Evolutionary conservation across 2,888 invertebrate species (phyloP).

Genomic region (Branchipolynoe longqiensis): DNA sequence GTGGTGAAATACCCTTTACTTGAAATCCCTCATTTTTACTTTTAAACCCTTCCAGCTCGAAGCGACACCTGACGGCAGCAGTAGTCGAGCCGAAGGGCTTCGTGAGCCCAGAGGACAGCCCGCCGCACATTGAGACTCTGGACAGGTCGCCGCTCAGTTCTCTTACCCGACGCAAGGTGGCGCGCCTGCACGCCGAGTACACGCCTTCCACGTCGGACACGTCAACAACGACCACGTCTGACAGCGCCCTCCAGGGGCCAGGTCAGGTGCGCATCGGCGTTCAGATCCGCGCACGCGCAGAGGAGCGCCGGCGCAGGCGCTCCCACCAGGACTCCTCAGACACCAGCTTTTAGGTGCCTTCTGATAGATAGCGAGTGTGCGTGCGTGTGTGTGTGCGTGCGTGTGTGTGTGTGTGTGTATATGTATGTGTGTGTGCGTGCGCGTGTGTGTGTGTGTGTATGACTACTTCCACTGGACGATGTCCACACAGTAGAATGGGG

Average conservation of each 20-base stretch:
- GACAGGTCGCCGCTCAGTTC: constrained; percentile 10
- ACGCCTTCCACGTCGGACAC: background rate
- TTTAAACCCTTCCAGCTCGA: constrained; percentile 31
- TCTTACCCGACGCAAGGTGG: constrained; percentile 19
- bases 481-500: no score
- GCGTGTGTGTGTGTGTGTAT: no score
- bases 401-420: no score
- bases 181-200: background rate
- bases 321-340: constrained; percentile 15
- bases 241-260: background rate
- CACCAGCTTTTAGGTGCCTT: constrained; percentile 20
- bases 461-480: no score
- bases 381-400: no score
- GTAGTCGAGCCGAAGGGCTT: constrained; percentile 24
- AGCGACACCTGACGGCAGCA: background rate
- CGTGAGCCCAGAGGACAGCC: constrained; percentile 50
- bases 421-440: no score
- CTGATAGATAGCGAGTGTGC: no score
- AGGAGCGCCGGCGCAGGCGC: background rate
- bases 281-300: constrained; percentile 2
- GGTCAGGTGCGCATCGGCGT: constrained; percentile 5
- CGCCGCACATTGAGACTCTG: constrained; percentile 26
- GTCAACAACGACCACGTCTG: background rate
- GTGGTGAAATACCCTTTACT: background rate
- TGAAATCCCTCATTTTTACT: background rate